These are phyloP conservation scores for Burhinus bistriatus DNA, from an alignment of 2,113 vertebrate genomes.

Conservation along the genomic window DNA sequence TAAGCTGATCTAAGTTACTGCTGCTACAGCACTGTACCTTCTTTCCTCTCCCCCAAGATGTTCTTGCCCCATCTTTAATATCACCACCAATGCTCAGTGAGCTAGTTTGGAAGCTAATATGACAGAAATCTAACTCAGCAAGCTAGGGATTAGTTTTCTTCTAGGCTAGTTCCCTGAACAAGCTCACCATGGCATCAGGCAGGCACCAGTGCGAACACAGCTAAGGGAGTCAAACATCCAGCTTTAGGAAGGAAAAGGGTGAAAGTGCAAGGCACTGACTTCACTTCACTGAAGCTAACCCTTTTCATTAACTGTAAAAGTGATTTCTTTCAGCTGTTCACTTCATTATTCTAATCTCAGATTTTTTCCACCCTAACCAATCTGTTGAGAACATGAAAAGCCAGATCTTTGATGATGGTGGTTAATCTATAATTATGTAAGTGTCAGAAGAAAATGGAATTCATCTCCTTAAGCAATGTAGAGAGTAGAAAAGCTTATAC, in stretches of 20 bases:
- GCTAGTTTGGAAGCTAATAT: background rate
- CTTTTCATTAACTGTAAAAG: background rate
- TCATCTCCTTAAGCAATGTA: background rate
- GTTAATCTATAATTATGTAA: constrained; percentile 35
- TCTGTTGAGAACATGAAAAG: background rate
- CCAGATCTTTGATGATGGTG: constrained; percentile 4
- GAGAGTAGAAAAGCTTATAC: background rate
- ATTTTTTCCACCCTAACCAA: background rate
- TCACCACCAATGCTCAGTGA: background rate
- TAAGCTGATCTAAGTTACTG: background rate
- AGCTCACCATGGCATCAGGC: background rate
- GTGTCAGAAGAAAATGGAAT: constrained; percentile 15
- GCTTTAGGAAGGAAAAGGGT: background rate
- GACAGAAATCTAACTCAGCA: background rate
- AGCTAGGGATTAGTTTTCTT: background rate
- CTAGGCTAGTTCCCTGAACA: background rate
- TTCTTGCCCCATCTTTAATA: background rate
- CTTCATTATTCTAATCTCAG: background rate
- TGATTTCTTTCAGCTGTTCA: background rate
- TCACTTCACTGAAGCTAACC: background rate
- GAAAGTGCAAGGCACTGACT: background rate
- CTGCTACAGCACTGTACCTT: background rate
- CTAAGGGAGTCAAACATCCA: background rate
- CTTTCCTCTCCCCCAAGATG: background rate
- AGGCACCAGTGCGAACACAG: background rate